These are phyloP conservation scores for Engystomops pustulosus DNA, from an alignment of 2,113 vertebrate species.

Conservation along the genomic window DNA sequence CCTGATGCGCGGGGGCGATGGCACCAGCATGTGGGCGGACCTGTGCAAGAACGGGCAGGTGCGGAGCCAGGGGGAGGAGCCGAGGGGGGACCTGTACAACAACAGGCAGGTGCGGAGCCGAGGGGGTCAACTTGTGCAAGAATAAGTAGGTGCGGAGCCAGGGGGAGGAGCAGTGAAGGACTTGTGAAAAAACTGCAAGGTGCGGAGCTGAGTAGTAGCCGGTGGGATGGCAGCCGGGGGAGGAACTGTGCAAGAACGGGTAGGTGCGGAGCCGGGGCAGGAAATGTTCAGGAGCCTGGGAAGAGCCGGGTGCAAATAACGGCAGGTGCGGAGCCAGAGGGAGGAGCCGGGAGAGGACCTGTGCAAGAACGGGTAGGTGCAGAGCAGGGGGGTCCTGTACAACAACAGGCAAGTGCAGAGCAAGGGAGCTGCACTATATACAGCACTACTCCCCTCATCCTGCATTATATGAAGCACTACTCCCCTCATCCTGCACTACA, in stretches of 20 bases:
- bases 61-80: constrained; percentile 13
- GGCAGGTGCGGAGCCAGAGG: not conserved
- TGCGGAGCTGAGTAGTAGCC: not conserved
- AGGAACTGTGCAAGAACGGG: not conserved
- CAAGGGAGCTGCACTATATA: too few species aligned
- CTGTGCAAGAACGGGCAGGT: constrained; percentile 90
- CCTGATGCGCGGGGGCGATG: constrained; percentile 87
- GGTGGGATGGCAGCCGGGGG: not conserved
- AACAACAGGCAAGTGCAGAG: too few species aligned
- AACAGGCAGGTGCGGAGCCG: not conserved
- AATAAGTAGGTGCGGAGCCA: not conserved
- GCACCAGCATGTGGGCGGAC: constrained; percentile 91
- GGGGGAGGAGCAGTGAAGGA: not conserved
- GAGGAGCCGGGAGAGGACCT: not conserved
- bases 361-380: not conserved
- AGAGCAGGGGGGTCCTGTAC: not conserved
- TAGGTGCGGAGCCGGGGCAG: not conserved
- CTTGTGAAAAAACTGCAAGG: too few species aligned
- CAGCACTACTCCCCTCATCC: too few species aligned
- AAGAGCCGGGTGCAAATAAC: not conserved
- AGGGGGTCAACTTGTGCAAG: too few species aligned
- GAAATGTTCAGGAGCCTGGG: not conserved
- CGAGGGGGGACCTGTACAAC: not conserved
- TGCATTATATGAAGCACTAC: too few species aligned
- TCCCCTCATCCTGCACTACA: too few species aligned